Evolutionary conservation across 2,113 vertebrate genomes (phyloP), one percentile per base, ranked within the genome.

Genomic region (Brienomyrus longianalis): DNA sequence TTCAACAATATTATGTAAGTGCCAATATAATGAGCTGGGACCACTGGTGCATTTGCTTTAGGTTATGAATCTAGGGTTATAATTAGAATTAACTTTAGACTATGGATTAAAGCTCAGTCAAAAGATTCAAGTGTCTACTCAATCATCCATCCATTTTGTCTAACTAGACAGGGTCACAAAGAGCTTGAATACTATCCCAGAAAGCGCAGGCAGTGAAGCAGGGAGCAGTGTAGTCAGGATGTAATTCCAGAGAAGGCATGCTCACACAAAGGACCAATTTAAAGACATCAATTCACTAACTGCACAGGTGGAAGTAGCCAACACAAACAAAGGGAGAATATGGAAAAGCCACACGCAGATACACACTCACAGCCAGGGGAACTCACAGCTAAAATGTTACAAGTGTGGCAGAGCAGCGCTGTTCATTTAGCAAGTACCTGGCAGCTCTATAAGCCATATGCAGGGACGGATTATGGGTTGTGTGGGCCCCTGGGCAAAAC

Each of bases 1-100:
- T 31, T 45, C 39, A 84, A 23, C 10, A 50, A 47, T 39, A 84
- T 83, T 50, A 23, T 27, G 9, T 77, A 70, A 77, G 47, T 80
- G 45, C 31, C 88, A 19, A 51, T 45, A 83, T 59, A 88, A 19
- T n/a, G 35, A 59, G 80, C 51, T 11, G 45, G 19, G 15, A 39
- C 21, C 50, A 47, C 51, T 43, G 88, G 21, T 27, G 35, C 13
- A 27, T 70, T 90, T 23, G 50, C 84, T 13, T 83, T 45, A 54
- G 50, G 50, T 54, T 80, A 87, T 87, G 9, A 87, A 35, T 89
- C 86, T 83, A 23, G 27, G 89, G 19, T 89, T 87, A 47, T 52
- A 66, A 87, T 90, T 90, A 90, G 23, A 66, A 90, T 90, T 52
- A 87, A 52, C 51, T 86, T 66, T 50, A 84, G 43, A 45, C 45